Percentiles rank a stretch among this genome's conserved stretches.
Conservation (phyloP, 2,113 vertebrate species). For the Tachysurus fulvidraco region DNA sequence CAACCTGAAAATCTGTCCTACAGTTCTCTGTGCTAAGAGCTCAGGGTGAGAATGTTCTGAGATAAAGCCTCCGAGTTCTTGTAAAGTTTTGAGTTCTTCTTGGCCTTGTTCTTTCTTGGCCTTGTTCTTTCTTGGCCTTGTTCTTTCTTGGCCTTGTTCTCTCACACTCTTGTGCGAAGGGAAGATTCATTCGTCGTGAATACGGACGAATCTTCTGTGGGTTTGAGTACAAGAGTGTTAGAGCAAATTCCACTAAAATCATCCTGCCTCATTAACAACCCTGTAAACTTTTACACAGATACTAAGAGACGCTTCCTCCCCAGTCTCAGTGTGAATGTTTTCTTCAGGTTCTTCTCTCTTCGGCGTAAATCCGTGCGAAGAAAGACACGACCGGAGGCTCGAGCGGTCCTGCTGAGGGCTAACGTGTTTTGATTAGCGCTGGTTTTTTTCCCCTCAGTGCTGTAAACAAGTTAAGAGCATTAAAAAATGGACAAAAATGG, state of each 20-base stretch:
- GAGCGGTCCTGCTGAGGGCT: not conserved
- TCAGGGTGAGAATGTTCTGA: not conserved
- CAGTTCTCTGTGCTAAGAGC: not conserved
- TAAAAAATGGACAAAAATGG: not conserved
- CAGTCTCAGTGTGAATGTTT: not conserved
- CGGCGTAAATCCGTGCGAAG: not conserved
- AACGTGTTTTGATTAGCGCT: constrained; percentile 4
- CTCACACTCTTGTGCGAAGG: not conserved
- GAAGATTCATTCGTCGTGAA: not conserved
- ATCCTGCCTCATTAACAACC: not conserved
- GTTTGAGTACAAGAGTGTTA: not conserved
- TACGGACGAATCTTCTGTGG: not conserved
- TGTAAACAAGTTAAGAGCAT: not conserved
- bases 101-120: too few relatives aligned
- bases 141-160: not conserved
- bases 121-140: not conserved
- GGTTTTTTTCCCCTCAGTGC: not conserved
- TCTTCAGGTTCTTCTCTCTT: not conserved
- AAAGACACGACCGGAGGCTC: constrained; percentile 15
- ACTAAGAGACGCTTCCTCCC: not conserved
- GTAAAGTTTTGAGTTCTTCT: not conserved
- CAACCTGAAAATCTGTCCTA: constrained; percentile 15
- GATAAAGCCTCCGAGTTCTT: not conserved
- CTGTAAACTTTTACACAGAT: not conserved
- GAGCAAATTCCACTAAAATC: not conserved